phyloP scores from a whole-genome alignment of 2,888 invertebrate genomes.

The Cepaea hortensis region DNA sequence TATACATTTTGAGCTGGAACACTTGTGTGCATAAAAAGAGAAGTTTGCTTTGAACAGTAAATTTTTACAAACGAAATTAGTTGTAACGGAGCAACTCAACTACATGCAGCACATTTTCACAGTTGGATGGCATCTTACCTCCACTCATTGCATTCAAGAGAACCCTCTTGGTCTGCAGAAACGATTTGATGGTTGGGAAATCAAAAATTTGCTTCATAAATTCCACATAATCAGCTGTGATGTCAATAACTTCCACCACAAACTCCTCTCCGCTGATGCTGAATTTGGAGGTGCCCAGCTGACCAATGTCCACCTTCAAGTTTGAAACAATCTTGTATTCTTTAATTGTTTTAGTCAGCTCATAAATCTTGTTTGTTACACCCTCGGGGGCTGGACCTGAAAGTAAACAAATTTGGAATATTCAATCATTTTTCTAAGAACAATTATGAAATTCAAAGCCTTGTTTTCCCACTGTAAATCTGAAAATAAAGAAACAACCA shows the following conservation, averaged over 20 bases:
- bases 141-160: conserved; percentile 97
- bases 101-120: too few species aligned
- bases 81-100: too few species aligned
- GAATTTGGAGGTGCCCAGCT: conserved; percentile 83
- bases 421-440: neutral
- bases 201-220: conserved; percentile 98
- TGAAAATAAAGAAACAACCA: too few species aligned
- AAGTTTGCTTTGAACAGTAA: too few species aligned
- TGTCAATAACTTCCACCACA: conserved; percentile 86
- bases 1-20: too few species aligned
- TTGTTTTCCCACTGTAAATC: too few species aligned
- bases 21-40: too few species aligned
- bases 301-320: conserved; percentile 81
- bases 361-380: conserved; percentile 91
- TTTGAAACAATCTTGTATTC: conserved; percentile 88
- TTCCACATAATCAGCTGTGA: conserved; percentile 90
- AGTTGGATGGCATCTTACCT: conserved; percentile 79
- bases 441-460: neutral
- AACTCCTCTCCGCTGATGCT: conserved; percentile 69
- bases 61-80: too few species aligned
- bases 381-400: conserved; percentile 91
- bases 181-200: conserved; percentile 85
- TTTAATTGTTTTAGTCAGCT: conserved; percentile 85
- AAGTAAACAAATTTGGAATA: conserved; percentile 1
- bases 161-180: conserved; percentile 84